A percentile compares a stretch with the other conserved stretches of the same genome.
Conservation (phyloP, 1,140 invertebrate genomes). For the Drosophila nikananu region DNA sequence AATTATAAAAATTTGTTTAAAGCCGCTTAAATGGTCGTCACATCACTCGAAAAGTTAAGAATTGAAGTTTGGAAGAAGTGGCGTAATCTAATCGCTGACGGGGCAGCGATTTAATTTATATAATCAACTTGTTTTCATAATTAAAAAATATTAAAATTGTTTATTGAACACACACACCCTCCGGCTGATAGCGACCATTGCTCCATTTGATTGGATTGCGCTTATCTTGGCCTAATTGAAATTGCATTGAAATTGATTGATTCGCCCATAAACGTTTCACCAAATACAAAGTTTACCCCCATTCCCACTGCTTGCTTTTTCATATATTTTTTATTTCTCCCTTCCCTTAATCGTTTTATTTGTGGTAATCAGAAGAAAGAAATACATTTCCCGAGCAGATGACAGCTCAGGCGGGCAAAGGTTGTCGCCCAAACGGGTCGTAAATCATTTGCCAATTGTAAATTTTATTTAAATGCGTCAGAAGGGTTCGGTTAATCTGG, state of each 20-base stretch:
- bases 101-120: constrained; percentile 83
- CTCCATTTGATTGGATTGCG: constrained; percentile 71
- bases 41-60: constrained; percentile 70
- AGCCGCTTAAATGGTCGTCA: constrained; percentile 78
- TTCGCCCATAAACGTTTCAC: constrained; percentile 70
- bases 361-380: constrained; percentile 29
- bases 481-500: constrained; percentile 36
- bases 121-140: constrained; percentile 84
- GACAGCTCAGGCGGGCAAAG: constrained; percentile 29
- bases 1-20: constrained; percentile 83
- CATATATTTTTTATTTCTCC: not conserved
- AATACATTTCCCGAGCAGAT: constrained; percentile 10
- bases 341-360: constrained; percentile 73
- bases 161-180: constrained; percentile 63
- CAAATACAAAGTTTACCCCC: constrained; percentile 32
- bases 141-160: constrained; percentile 85
- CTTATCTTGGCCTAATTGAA: constrained; percentile 80
- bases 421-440: constrained; percentile 5
- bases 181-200: constrained; percentile 38
- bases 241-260: constrained; percentile 84
- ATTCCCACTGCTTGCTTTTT: not conserved
- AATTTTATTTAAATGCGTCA: constrained; percentile 40
- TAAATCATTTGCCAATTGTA: constrained; percentile 43
- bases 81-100: constrained; percentile 67
- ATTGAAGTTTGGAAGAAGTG: constrained; percentile 29